phyloP scores from a whole-genome alignment of 2,888 invertebrate genomes.

The Phengaris alcon region DNA sequence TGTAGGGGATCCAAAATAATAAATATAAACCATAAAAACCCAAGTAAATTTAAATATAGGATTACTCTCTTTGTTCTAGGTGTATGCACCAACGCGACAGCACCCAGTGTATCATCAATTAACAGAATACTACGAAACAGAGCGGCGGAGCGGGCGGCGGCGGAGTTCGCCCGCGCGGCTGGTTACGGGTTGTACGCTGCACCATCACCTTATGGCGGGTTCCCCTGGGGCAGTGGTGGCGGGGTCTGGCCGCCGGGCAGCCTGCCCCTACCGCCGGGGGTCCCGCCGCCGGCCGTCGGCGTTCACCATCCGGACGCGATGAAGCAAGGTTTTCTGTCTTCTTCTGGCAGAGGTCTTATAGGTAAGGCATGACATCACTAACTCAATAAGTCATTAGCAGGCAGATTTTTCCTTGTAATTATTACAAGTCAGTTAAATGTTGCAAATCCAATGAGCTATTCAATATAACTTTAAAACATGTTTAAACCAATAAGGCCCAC shows the following conservation, averaged over 20 bases:
- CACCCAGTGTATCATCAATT: conserved; percentile 97
- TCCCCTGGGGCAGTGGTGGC: conserved; percentile 74
- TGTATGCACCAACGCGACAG: conserved; percentile 96
- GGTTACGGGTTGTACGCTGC: conserved; percentile 92
- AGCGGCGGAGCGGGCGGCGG: conserved; percentile 97
- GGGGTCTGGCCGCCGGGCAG: conserved; percentile 80
- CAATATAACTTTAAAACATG: too few relatives aligned
- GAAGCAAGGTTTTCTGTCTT: conserved; percentile 72
- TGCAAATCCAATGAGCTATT: too few relatives aligned
- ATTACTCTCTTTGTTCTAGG: conserved; percentile 76
- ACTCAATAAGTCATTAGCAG: too few relatives aligned
- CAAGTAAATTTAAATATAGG: background rate
- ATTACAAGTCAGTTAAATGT: too few relatives aligned
- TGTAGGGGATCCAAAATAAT: background rate
- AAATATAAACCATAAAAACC: background rate
- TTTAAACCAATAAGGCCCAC: too few relatives aligned
- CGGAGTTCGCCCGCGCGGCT: conserved; percentile 95
- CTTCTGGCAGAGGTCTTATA: conserved; percentile 64
- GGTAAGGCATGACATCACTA: conserved; percentile 45
- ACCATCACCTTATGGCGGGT: conserved; percentile 83
- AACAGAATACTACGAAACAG: conserved; percentile 97
- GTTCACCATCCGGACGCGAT: conserved; percentile 66
- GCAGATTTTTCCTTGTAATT: too few relatives aligned
- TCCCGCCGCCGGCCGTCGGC: conserved; percentile 65
- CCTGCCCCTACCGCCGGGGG: conserved; percentile 74